Evolutionary conservation across 2,888 invertebrate species (phyloP), one percentile per base, ranked within the genome.

Genomic region (Rotaria socialis): DNA sequence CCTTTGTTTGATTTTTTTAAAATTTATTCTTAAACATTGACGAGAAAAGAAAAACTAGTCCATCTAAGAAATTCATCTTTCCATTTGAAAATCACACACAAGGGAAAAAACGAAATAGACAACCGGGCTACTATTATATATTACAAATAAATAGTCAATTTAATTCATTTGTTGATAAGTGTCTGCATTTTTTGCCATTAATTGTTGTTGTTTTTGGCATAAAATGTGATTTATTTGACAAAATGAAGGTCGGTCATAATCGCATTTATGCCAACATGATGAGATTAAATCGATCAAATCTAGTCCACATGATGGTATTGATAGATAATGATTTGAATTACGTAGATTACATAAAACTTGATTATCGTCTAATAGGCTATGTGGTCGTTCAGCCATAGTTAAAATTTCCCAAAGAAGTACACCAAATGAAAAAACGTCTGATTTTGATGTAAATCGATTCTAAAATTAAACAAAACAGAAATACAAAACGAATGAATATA

Each of bases 381-480:
- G 80, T n/a, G 47, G 80, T 80, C 47, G 80, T 80, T 80, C 80
- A 5, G 80, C 80, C 80, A 80, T 80, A 10, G 97, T 98, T 86
- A 99, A 92, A 89, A 99, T 93, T 91, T 99, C 99, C 99, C 99
- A 99, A 19, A 99, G 92, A 0, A 99, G 96, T 0, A 99, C 96
- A 8, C 98, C 99, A 90, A 94, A 99, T 0, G 97, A 96, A 90
- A 98, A 99, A 87, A 99, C 95, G 91, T 99, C 99, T 0, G 99
- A 96, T 91, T 97, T 96, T 90, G 80, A 80, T 47, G 80, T 47
- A 80, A 80, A 80, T 19, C 47, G 80, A 80, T 80, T 80, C 80
- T 80, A 80, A 14, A 55, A 55, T 22, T 8, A 22, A 55, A 55
- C 35, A 35, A 35, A 35, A 35, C 35, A 1, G 35, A 35, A 1